These are phyloP conservation scores for Mya arenaria DNA, from an alignment of 1,140 invertebrate genomes.

Conservation along the genomic window DNA sequence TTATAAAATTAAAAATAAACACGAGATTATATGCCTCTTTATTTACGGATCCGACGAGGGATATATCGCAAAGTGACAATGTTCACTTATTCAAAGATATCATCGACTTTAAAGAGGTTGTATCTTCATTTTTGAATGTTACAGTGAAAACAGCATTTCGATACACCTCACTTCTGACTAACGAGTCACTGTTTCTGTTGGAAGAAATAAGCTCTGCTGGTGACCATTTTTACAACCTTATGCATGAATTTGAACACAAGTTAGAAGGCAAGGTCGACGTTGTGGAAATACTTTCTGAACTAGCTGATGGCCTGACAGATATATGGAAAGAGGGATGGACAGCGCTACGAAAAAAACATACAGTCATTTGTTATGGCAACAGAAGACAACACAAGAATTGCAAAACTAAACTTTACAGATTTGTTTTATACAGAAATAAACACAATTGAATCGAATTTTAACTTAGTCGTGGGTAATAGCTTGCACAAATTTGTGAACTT, in stretches of 20 bases:
- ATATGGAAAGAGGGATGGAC: not conserved
- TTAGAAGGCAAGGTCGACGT: too few relatives aligned
- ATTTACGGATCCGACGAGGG: not conserved
- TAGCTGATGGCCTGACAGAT: not conserved
- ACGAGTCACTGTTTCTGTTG: not conserved
- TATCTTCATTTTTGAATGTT: not conserved
- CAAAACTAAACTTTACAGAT: not conserved
- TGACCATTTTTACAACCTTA: too few relatives aligned
- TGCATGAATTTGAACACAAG: too few relatives aligned
- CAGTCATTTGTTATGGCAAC: not conserved
- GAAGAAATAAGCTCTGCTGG: too few relatives aligned
- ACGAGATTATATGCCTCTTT: not conserved
- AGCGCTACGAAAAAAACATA: not conserved
- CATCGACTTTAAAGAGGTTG: not conserved
- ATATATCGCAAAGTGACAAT: not conserved
- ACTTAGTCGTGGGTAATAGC: not conserved
- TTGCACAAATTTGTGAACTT: not conserved
- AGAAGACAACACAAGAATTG: not conserved
- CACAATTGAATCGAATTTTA: not conserved
- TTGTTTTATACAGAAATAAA: not conserved
- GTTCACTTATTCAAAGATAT: not conserved
- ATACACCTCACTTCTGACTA: not conserved
- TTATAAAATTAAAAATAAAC: not conserved
- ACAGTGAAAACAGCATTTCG: not conserved
- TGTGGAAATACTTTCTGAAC: too few relatives aligned